Conservation (phyloP, 2,113 vertebrate species). For the Pholis gunnellus region DNA sequence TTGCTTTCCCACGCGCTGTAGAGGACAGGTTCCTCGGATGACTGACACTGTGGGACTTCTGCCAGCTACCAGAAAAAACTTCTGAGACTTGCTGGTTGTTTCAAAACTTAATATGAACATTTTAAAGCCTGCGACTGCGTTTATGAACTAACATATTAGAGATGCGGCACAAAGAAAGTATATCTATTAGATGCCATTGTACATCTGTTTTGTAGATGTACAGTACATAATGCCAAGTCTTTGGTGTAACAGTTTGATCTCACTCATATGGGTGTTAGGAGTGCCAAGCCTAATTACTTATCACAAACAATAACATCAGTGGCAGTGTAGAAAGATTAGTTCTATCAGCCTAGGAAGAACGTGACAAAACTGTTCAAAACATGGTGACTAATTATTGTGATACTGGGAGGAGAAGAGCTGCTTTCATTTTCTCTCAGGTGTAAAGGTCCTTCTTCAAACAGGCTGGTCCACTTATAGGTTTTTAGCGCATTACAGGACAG, state of each 20-base stretch:
- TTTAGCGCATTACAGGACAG: constrained; percentile 28
- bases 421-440: background rate
- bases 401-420: background rate
- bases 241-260: background rate
- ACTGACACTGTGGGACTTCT: background rate
- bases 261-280: background rate
- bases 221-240: background rate
- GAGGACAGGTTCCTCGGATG: background rate
- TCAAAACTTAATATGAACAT: background rate
- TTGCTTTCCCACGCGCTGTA: constrained; percentile 38
- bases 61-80: constrained; percentile 15
- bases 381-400: background rate
- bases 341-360: background rate
- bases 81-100: background rate
- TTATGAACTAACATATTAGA: background rate
- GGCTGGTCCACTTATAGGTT: constrained; percentile 18
- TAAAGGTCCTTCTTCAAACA: background rate
- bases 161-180: background rate
- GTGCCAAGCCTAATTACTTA: background rate
- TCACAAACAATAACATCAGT: constrained; percentile 1
- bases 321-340: constrained; percentile 6
- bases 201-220: background rate
- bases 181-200: background rate
- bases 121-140: background rate
- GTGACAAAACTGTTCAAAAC: background rate